Evolutionary conservation across 2,888 invertebrate species (phyloP), one percentile per base, ranked within the genome.

Genomic region (Melitaea athalia): DNA sequence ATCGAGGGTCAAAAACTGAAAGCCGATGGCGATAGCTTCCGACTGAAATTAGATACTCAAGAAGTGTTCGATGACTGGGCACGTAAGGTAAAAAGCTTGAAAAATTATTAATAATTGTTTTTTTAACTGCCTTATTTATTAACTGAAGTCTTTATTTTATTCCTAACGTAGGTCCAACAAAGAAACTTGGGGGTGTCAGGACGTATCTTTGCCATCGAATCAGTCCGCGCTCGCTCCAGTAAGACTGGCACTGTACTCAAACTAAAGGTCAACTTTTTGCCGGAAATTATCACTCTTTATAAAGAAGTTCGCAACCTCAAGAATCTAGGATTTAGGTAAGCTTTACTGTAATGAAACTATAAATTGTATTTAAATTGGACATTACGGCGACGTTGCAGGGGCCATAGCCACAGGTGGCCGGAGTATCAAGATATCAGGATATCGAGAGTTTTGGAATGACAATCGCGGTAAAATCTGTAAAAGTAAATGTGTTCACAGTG

Each of bases 51-150:
- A 50, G 99, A 99, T 83, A 99, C 99, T 0, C 97, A 98, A 81
- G 98, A 98, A 85, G 97, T 99, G 60, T 99, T 99, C 85, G 99
- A 99, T 81, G 99, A 99, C 80, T 99, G 99, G 99, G 97, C 98
- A 50, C 94, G 97, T 50, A 98, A 97, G 90, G 96, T 93, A 82
- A 73, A 1, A 47, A 14, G 38, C 14, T 59, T 14, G 1, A 31
- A 63, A 52, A 57, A 15, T 8, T 11, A 15, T 5, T 2, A 57
- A 8, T 33, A 53, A 33, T 14, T 14, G 14, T 38, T 7, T 33
- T 7, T 57, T 38, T n/a, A 3, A 6, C 15, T 10, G 5, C 6
- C 14, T 33, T n/a, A 4, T 31, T 52, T 4, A 7, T 6, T 14
- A 12, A 33, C 14, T n/a, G 24, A 24, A 24, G 24, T 24, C 24